A percentile compares a stretch with the other conserved stretches of the same genome.
These are phyloP conservation scores for Paedocypris sp. DNA, from an alignment of 2,113 vertebrate species.

Conservation along the genomic window DNA sequence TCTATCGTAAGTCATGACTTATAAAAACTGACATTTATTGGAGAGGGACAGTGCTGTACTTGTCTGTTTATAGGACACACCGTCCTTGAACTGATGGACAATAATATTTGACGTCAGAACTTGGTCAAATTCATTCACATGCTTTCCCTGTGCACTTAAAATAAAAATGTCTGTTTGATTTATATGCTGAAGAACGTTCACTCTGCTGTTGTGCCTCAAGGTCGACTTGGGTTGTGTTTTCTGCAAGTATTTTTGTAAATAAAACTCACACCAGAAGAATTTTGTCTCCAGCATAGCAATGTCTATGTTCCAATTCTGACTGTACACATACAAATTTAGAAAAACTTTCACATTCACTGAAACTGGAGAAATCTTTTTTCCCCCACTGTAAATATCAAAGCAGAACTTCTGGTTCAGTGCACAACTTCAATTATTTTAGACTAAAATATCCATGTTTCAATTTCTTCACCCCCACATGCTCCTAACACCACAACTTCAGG, in stretches of 20 bases:
- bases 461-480: no score
- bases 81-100: background rate
- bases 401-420: no score
- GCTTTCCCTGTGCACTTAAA: background rate
- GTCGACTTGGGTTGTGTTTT: background rate
- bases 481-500: no score
- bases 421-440: no score
- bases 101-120: background rate
- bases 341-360: no score
- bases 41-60: background rate
- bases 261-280: no score
- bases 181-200: background rate
- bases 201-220: background rate
- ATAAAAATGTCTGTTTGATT: conserved; percentile 3
- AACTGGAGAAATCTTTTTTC: no score
- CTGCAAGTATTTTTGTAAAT: background rate
- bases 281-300: background rate
- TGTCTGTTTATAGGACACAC: background rate
- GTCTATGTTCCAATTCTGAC: no score
- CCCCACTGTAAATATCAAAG: no score
- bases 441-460: no score
- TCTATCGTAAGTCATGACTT: conserved; percentile 77
- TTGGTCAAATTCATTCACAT: background rate
- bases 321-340: no score
- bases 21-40: background rate